Evolutionary conservation across 1,140 invertebrate species (phyloP), one percentile per base, ranked within the genome.

Genomic region (Manduca sexta): DNA sequence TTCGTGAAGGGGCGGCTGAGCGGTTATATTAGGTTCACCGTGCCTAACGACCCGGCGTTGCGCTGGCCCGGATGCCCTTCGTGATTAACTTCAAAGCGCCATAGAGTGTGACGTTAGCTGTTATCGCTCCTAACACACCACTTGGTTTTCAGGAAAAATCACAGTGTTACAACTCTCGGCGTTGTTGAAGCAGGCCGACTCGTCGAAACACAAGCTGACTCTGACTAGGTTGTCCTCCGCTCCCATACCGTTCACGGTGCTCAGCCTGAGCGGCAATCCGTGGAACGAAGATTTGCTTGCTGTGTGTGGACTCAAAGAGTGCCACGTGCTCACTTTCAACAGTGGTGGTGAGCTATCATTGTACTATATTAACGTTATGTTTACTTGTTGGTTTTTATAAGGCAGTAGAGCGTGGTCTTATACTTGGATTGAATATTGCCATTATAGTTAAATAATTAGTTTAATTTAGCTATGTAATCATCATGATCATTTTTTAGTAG

Each of bases 251-350:
- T 99, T 98, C 80, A 98, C 97, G 0, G 96, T 98, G 0, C 81
- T 99, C 0, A 97, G 96, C 2, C 91, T 99, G 33, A 93, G 93
- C 3, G 94, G 94, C 0, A 99, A 98, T 85, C 94, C 94, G 2
- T 94, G 93, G 87, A 98, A 98, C 79, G 97, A 98, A 79, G 97
- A 98, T 62, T 94, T 96, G 59, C 84, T 99, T 3, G 97, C 97
- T 0, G 96, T 99, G 0, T 98, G 97, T 80, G 97, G 97, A 0
- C 86, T 99, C 0, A 98, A 98, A 86, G 97, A 98, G 70, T 98
- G 97, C 69, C 97, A 98, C 70, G 93, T 98, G 1, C 81, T 99
- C 14, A 97, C 96, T 0, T 98, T 98, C 69, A 91, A 90, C 29
- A 94, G 92, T 38, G 88, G 74, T 12, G 83, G 84, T 85, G 37